phyloP scores from a whole-genome alignment of 2,797 vertebrate species.

The Molossus alvarezi region DNA sequence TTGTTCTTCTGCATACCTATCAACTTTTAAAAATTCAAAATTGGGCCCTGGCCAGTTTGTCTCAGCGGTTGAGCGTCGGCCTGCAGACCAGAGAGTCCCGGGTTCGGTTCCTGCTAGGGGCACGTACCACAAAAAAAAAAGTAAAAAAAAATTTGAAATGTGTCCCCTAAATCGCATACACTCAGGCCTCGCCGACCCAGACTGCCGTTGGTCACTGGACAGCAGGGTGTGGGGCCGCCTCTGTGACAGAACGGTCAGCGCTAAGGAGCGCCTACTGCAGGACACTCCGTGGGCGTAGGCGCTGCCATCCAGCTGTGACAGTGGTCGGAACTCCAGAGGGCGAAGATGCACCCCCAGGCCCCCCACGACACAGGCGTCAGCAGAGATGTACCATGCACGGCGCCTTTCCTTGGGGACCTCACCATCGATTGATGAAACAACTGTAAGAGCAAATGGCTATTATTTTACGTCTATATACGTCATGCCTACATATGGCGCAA shows the following conservation, averaged over 20 bases:
- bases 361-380: not conserved
- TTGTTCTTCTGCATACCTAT: not conserved
- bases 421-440: not conserved
- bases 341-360: rapidly evolving
- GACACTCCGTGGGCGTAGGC: rapidly evolving
- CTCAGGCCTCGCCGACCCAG: too few species aligned
- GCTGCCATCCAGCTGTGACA: not conserved
- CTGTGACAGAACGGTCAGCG: not conserved
- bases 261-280: rapidly evolving
- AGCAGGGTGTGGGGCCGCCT: not conserved
- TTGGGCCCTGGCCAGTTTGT: too few species aligned
- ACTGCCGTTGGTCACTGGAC: not conserved
- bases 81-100: too few species aligned
- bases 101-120: too few species aligned
- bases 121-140: too few species aligned
- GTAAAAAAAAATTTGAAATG: not conserved
- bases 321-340: not conserved
- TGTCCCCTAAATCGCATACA: rapidly evolving
- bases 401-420: not conserved
- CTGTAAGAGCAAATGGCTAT: not conserved
- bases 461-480: not conserved
- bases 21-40: not conserved
- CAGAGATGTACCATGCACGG: rapidly evolving
- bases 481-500: rapidly evolving
- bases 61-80: too few species aligned